Evolutionary conservation across 2,113 vertebrate genomes (phyloP).

Genomic region (Ciconia maguari): DNA sequence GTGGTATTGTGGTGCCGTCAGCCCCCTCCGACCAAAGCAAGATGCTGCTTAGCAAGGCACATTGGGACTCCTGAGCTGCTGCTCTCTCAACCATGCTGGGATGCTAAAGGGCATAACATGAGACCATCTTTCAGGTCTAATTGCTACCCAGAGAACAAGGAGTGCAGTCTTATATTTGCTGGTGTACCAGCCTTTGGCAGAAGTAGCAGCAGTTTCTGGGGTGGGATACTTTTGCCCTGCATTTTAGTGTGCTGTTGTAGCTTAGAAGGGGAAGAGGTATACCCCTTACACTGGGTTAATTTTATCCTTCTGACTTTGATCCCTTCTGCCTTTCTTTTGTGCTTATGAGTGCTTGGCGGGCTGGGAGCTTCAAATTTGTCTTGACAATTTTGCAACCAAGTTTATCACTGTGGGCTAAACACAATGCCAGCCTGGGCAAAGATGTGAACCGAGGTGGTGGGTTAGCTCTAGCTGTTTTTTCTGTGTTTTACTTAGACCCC

Average conservation of each 20-base stretch:
- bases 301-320: not conserved
- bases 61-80: not conserved
- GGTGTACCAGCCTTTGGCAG: not conserved
- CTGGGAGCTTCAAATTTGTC: not conserved
- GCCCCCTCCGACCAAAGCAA: not conserved
- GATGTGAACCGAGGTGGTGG: not conserved
- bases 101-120: not conserved
- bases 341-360: not conserved
- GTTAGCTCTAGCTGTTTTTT: not conserved
- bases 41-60: not conserved
- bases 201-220: not conserved
- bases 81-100: not conserved
- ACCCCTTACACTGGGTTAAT: not conserved
- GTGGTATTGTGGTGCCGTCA: not conserved
- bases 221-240: not conserved
- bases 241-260: not conserved
- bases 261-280: not conserved
- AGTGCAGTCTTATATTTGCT: not conserved
- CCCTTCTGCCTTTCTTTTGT: not conserved
- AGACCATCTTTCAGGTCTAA: not conserved
- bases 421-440: not conserved
- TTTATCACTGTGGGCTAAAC: not conserved
- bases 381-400: not conserved
- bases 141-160: not conserved
- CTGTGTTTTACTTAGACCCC: not conserved